These are phyloP conservation scores for Rhogogaster chlorosoma DNA, from an alignment of 2,888 invertebrate species.

Conservation along the genomic window DNA sequence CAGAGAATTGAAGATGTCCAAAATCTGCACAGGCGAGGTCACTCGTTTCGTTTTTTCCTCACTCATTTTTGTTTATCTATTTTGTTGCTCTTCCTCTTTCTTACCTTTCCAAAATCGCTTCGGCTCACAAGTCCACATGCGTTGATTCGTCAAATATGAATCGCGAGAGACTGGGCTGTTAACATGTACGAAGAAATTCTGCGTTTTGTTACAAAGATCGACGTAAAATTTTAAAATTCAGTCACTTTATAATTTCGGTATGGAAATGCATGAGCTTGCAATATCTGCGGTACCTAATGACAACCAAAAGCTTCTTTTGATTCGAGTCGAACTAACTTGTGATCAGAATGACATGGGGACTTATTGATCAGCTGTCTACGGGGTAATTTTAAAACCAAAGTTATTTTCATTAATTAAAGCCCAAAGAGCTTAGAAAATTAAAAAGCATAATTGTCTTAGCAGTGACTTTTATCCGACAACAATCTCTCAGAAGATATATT, in stretches of 20 bases:
- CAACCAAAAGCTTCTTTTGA: neutral
- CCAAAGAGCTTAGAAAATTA: neutral
- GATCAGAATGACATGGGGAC: neutral
- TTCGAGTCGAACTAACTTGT: neutral
- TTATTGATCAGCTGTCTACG: neutral
- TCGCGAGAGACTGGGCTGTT: too few relatives aligned
- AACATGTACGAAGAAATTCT: neutral
- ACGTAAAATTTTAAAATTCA: neutral
- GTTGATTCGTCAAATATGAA: neutral
- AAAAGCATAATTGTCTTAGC: neutral
- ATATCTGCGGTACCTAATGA: neutral
- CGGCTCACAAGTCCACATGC: neutral
- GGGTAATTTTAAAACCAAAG: neutral
- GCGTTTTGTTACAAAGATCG: neutral
- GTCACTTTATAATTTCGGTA: neutral
- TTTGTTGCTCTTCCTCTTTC: neutral
- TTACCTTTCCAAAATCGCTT: neutral
- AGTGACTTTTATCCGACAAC: neutral
- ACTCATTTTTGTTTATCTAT: neutral
- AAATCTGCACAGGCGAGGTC: neutral
- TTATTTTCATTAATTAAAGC: neutral
- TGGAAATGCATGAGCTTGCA: neutral
- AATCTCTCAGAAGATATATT: neutral
- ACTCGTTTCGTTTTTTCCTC: neutral
- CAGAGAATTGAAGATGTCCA: constrained; percentile 1